These are phyloP conservation scores for Rattus norvegicus DNA, from an alignment of 2,113 vertebrate genomes.

Conservation along the genomic window DNA sequence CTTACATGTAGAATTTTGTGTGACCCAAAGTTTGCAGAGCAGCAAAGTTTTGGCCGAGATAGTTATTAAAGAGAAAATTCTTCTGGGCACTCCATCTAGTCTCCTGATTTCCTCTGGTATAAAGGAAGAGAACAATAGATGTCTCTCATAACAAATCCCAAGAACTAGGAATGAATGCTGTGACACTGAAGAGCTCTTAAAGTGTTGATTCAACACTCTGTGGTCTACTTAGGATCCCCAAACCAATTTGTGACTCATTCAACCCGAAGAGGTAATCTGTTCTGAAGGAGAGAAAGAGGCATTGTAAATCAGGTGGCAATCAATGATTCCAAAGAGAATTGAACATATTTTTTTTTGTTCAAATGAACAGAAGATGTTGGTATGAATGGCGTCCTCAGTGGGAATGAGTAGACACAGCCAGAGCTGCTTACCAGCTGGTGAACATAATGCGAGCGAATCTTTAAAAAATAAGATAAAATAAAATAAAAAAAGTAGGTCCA, in stretches of 20 bases:
- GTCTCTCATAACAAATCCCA: slow-evolving; percentile 69
- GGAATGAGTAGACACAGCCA: slow-evolving; percentile 40
- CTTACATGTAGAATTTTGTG: slow-evolving; percentile 50
- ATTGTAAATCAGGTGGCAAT: slow-evolving; percentile 76
- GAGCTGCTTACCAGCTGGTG: slow-evolving; percentile 68
- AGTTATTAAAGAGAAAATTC: slow-evolving; percentile 48
- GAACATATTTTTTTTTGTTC: slow-evolving; percentile 68
- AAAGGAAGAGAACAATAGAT: slow-evolving; percentile 73
- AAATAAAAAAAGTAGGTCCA: slow-evolving; percentile 63
- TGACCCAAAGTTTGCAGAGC: slow-evolving; percentile 59
- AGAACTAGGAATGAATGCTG: slow-evolving; percentile 66
- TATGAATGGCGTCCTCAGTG: slow-evolving; percentile 60
- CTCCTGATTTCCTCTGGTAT: slow-evolving; percentile 63
- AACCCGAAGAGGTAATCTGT: slow-evolving; percentile 75
- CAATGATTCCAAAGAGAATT: slow-evolving; percentile 68
- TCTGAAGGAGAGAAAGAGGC: slow-evolving; percentile 71
- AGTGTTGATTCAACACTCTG: slow-evolving; percentile 77
- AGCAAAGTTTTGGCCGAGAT: slow-evolving; percentile 53
- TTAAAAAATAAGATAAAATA: slow-evolving; percentile 59
- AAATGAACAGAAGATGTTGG: slow-evolving; percentile 75
- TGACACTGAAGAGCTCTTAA: slow-evolving; percentile 75
- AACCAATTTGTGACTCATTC: slow-evolving; percentile 80
- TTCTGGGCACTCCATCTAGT: slow-evolving; percentile 53
- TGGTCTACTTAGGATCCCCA: slow-evolving; percentile 74
- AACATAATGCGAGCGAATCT: slow-evolving; percentile 64